A percentile compares a stretch with the other conserved stretches of the same genome.
These are phyloP conservation scores for Belgica antarctica DNA, from an alignment of 2,888 invertebrate genomes.

Conservation along the genomic window DNA sequence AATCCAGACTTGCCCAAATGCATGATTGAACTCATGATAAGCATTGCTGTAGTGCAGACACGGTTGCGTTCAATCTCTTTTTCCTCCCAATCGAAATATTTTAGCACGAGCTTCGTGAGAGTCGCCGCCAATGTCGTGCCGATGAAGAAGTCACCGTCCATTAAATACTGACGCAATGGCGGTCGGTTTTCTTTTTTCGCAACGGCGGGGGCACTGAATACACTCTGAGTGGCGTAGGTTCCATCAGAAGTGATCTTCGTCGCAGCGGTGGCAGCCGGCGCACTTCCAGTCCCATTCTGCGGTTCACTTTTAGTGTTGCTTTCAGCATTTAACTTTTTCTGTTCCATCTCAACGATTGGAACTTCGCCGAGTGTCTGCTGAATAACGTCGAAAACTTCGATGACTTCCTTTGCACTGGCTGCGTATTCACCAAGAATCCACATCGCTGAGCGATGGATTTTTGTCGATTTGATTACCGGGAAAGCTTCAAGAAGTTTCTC, in stretches of 20 bases:
- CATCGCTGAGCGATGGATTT: constrained; percentile 87
- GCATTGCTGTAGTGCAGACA: constrained; percentile 78
- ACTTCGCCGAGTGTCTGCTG: constrained; percentile 70
- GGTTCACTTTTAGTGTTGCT: constrained; percentile 57
- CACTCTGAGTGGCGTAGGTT: constrained; percentile 97
- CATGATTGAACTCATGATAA: constrained; percentile 81
- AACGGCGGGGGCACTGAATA: constrained; percentile 77
- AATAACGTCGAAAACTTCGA: constrained; percentile 75
- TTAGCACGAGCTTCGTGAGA: constrained; percentile 83
- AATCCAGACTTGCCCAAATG: constrained; percentile 78
- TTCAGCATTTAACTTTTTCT: constrained; percentile 72
- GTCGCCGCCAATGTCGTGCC: constrained; percentile 89
- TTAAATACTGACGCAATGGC: constrained; percentile 79
- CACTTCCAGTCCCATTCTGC: constrained; percentile 50
- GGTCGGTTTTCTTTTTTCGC: constrained; percentile 70
- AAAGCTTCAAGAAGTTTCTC: constrained; percentile 74
- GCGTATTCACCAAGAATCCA: constrained; percentile 99
- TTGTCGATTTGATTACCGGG: constrained; percentile 81
- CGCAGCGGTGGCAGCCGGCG: constrained; percentile 49
- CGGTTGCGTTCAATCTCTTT: constrained; percentile 57
- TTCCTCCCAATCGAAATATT: constrained; percentile 59
- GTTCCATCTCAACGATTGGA: constrained; percentile 64
- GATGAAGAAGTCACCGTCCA: constrained; percentile 95
- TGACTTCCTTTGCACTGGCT: constrained; percentile 71
- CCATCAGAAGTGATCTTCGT: constrained; percentile 92